phyloP scores from a whole-genome alignment of 2,113 vertebrate genomes.

The Calidris pugnax region DNA sequence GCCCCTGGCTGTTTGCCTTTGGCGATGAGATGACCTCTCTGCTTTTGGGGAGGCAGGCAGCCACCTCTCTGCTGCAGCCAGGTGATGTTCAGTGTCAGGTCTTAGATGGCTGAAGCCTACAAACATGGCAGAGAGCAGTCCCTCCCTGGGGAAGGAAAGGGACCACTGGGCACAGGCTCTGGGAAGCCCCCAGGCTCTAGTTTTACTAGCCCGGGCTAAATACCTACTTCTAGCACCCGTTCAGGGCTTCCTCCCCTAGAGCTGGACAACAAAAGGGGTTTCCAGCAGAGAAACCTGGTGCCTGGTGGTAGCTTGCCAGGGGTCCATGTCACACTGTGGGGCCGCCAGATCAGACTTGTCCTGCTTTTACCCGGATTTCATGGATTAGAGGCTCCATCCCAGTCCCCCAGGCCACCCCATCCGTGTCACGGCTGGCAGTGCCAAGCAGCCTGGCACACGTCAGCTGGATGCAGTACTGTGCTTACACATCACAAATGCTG shows the following conservation, averaged over 20 bases:
- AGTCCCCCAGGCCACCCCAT: neutral
- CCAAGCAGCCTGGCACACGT: neutral
- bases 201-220: neutral
- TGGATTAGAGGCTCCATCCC: neutral
- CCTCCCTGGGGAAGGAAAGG: neutral
- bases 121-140: fast-evolving
- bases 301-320: neutral
- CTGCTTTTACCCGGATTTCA: neutral
- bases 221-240: neutral
- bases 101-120: neutral
- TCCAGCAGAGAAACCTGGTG: neutral
- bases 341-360: neutral
- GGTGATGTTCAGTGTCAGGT: neutral
- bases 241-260: neutral
- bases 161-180: neutral
- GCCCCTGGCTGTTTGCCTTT: neutral
- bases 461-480: neutral
- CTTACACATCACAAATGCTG: neutral
- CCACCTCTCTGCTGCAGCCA: neutral
- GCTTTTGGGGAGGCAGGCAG: neutral
- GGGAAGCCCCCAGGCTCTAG: neutral
- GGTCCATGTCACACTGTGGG: neutral
- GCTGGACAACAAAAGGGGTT: neutral
- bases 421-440: neutral
- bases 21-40: neutral